These are phyloP conservation scores for Gephyroberyx darwinii DNA, from an alignment of 2,797 vertebrate genomes.

Conservation along the genomic window DNA sequence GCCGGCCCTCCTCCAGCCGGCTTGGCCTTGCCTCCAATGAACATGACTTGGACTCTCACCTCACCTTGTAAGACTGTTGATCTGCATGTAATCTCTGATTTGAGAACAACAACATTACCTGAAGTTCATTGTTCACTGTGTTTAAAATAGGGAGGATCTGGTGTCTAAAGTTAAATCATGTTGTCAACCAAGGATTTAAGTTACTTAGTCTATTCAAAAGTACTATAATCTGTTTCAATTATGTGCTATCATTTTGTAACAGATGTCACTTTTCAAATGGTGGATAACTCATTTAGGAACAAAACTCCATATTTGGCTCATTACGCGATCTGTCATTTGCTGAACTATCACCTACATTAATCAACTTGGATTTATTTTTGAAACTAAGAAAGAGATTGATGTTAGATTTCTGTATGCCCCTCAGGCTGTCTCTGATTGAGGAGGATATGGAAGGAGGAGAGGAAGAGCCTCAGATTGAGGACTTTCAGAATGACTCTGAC, in stretches of 20 bases:
- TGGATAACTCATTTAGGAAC: not conserved
- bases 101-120: not conserved
- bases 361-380: too few relatives aligned
- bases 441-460: conserved; percentile 67
- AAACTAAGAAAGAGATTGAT: too few relatives aligned
- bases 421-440: conserved; percentile 80
- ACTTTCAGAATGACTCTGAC: conserved; percentile 70
- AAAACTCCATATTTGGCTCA: not conserved
- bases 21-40: conserved; percentile 16
- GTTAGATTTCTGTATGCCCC: conserved; percentile 18
- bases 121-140: not conserved
- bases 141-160: not conserved
- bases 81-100: not conserved
- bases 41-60: conserved; percentile 67
- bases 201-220: too few relatives aligned
- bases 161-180: not conserved
- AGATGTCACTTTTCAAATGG: not conserved
- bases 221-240: not conserved
- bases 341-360: not conserved
- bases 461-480: conserved; percentile 71
- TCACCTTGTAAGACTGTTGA: conserved; percentile 73
- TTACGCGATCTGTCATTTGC: not conserved
- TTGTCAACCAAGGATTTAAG: not conserved
- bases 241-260: not conserved
- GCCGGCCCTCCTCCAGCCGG: not conserved